Evolutionary conservation across 2,797 vertebrate species (phyloP).

Genomic region (Rhinella marina): DNA sequence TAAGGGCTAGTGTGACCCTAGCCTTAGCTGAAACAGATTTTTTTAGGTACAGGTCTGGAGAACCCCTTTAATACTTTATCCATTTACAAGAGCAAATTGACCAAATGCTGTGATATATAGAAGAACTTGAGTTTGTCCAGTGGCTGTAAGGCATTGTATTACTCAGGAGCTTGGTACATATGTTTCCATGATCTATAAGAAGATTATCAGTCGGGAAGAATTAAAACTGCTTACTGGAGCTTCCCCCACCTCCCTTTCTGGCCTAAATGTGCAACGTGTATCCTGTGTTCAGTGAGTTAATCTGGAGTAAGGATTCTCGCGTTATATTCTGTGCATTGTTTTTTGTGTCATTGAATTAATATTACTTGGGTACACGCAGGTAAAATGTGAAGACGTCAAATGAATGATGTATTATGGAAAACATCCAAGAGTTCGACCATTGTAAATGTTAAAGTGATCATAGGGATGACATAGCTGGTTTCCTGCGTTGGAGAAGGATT

Average conservation of each 20-base stretch:
- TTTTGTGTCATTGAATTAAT: neutral
- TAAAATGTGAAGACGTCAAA: neutral
- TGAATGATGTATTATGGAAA: neutral
- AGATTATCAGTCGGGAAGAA: conserved; percentile 41
- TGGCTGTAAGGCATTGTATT: neutral
- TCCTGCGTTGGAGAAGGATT: neutral
- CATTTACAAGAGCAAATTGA: neutral
- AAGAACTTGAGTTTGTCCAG: neutral
- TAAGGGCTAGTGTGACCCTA: no score
- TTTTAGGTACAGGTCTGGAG: no score
- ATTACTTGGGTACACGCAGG: neutral
- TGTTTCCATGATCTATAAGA: conserved; percentile 36
- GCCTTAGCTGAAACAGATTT: no score
- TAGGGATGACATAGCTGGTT: neutral
- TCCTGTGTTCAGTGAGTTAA: neutral
- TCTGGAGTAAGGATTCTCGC: neutral
- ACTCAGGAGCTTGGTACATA: neutral
- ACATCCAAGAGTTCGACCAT: neutral
- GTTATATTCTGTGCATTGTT: neutral
- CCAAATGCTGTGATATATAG: neutral
- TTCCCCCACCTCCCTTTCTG: neutral
- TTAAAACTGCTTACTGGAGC: conserved; percentile 26
- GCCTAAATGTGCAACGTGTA: conserved; percentile 7
- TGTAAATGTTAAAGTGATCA: neutral
- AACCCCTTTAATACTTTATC: no score